phyloP scores from a whole-genome alignment of 2,113 vertebrate species.

The Hipposideros armiger region DNA sequence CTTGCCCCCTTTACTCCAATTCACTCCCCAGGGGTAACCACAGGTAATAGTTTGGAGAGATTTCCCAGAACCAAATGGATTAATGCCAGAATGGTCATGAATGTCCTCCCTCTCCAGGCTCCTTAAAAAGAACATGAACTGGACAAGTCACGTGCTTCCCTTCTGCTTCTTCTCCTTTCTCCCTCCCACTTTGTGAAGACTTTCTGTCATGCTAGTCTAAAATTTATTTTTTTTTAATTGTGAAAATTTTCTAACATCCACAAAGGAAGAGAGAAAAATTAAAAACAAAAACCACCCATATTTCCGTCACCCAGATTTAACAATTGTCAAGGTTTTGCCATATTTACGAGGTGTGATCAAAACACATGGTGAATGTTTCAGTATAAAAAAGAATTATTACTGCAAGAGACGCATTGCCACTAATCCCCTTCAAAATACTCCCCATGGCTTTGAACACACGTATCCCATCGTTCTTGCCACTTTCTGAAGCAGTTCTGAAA shows the following conservation, averaged over 20 bases:
- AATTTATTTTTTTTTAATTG: not conserved
- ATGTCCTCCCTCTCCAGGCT: not conserved
- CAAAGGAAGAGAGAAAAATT: not conserved
- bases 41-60: not conserved
- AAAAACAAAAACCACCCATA: not conserved
- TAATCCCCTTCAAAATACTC: too few relatives aligned
- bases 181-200: not conserved
- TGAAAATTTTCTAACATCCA: not conserved
- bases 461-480: too few relatives aligned
- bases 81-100: not conserved
- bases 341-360: not conserved
- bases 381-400: too few relatives aligned
- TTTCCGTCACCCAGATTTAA: not conserved
- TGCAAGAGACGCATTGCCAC: too few relatives aligned
- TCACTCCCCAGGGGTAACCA: not conserved
- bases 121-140: not conserved
- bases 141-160: too few relatives aligned
- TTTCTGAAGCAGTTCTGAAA: too few relatives aligned
- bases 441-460: too few relatives aligned
- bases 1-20: not conserved
- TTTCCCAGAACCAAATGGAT: not conserved
- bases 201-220: not conserved
- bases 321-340: not conserved
- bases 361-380: too few relatives aligned
- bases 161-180: not conserved